Percentiles rank a stretch among this genome's conserved stretches.
Conservation (phyloP, 2,113 vertebrate species). For the Cranoglanis bouderius region DNA sequence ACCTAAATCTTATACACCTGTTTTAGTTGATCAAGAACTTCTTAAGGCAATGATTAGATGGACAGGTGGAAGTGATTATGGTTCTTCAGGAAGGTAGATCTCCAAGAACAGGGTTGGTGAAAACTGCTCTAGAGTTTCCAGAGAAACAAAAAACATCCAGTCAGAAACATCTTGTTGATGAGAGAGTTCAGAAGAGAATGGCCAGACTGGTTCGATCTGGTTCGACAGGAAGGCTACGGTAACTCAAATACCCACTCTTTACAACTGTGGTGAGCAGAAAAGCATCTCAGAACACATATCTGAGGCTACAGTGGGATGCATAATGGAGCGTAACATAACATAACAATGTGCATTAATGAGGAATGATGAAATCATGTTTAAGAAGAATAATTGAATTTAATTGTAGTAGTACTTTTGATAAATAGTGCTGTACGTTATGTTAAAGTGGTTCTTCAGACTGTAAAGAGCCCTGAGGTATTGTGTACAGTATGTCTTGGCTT, state of each 20-base stretch:
- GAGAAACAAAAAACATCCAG: neutral
- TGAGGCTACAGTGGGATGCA: neutral
- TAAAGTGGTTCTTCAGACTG: neutral
- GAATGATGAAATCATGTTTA: neutral
- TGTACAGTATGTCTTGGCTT: neutral
- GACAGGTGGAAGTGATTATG: too few relatives aligned
- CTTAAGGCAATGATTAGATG: too few relatives aligned
- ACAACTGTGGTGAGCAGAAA: neutral
- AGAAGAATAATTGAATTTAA: neutral
- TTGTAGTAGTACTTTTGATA: neutral
- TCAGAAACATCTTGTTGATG: neutral
- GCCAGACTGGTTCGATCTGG: neutral
- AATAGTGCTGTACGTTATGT: neutral
- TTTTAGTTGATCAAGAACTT: too few relatives aligned
- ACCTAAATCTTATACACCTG: too few relatives aligned
- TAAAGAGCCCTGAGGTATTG: neutral
- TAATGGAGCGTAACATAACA: neutral
- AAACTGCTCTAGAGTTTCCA: neutral
- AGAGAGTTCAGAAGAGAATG: neutral
- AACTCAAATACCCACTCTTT: neutral
- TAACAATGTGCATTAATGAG: neutral
- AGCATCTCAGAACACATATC: neutral
- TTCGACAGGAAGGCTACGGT: neutral
- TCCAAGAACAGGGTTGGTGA: too few relatives aligned
- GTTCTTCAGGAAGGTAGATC: too few relatives aligned